Evolutionary conservation across 2,888 invertebrate species (phyloP).

Genomic region (Itoplectis maculator): DNA sequence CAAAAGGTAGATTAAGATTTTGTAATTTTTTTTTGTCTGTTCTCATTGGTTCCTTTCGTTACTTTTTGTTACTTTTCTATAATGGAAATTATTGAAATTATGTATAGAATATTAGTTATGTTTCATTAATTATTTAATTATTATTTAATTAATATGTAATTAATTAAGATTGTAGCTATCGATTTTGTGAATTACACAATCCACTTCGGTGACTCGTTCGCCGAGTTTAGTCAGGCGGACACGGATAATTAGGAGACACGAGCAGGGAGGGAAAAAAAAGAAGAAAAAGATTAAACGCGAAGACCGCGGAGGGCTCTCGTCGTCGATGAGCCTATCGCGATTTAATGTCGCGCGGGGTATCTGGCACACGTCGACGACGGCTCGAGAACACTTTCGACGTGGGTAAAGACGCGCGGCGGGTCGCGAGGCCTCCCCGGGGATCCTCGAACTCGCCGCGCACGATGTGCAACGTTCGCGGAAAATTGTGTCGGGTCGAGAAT

Average conservation of each 20-base stretch:
- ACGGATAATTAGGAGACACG: conserved; percentile 43
- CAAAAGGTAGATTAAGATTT: too few species aligned
- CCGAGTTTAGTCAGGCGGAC: conserved; percentile 64
- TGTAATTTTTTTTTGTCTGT: too few species aligned
- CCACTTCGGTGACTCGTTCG: conserved; percentile 61
- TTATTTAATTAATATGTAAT: neutral
- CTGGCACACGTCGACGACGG: conserved; percentile 20
- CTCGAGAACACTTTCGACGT: conserved; percentile 10
- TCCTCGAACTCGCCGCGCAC: neutral
- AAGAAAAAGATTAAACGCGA: neutral
- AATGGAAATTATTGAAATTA: too few species aligned
- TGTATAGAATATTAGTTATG: too few species aligned
- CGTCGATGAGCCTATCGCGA: conserved; percentile 3
- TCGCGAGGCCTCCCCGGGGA: neutral
- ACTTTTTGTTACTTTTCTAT: too few species aligned
- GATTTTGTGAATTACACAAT: neutral
- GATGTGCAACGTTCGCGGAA: conserved; percentile 37
- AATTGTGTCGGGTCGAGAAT: conserved; percentile 13
- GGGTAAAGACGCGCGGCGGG: conserved; percentile 17
- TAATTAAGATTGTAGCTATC: neutral
- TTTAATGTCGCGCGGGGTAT: conserved; percentile 14
- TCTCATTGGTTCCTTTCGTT: too few species aligned
- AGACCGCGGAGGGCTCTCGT: neutral
- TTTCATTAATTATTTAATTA: neutral
- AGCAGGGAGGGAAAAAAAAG: too few species aligned